Evolutionary conservation across 2,113 vertebrate species (phyloP), one percentile per base, ranked within the genome.

Genomic region (Silurus glanis): DNA sequence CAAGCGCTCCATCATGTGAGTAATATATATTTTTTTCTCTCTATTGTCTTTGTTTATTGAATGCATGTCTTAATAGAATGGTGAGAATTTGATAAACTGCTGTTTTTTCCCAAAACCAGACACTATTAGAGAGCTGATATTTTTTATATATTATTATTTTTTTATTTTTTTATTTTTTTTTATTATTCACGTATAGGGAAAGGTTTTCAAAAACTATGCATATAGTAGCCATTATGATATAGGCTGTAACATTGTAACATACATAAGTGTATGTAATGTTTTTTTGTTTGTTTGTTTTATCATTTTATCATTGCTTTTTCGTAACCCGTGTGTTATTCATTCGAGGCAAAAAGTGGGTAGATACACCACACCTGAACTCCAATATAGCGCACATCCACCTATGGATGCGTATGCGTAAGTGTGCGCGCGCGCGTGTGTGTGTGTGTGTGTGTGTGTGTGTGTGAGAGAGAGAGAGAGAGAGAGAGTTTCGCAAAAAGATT

Each of bases 401-500:
- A 12, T 37, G 59, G 13, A 17, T 61, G 16, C 17, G 10, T 17
- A 6, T 61, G 12, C 28, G 64, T 86, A 62, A 59, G 55, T 74
- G 51, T 78, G 59, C 37, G 67, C 10, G 86, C 51, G 23, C 53
- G 76, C 78, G 83, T 76, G 87, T 82, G 66, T 16, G 55, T 71
- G 76, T 19, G 56, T 23, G 64, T 80, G 14, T 1, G 19, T 78
- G 80, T 72, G 71, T n/a, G 47, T n/a, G 74, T 25, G 49, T 55
- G 49, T 9, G 8, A 37, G 25, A 69, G 25, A 16, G 25, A 55
- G 51, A 55, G 23, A 76, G 49, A 76, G 10, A 72, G 19, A 51
- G 37, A 25, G 74, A 14, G 49, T 78, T 78, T 83, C 62, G 82
- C 53, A 69, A 76, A 37, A 55, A 74, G 79, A 87, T 90, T 90